phyloP scores from a whole-genome alignment of 2,113 vertebrate genomes.

The Thermophis baileyi region DNA sequence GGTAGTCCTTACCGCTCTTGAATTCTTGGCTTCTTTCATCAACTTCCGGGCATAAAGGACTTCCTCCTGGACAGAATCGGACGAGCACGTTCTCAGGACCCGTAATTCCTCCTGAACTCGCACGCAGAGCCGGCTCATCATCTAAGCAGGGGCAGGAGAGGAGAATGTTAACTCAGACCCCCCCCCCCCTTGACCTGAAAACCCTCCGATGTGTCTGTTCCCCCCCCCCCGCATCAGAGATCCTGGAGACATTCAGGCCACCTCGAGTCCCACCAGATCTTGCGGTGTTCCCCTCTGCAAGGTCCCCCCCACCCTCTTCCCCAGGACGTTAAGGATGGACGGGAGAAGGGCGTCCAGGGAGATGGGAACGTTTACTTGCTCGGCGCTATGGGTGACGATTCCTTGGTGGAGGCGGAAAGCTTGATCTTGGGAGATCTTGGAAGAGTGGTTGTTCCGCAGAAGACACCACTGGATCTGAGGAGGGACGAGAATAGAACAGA shows the following conservation, averaged over 20 bases:
- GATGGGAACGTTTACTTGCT: constrained; percentile 75
- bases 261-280: neutral
- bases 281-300: neutral
- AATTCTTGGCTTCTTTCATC: constrained; percentile 87
- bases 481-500: neutral
- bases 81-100: constrained; percentile 76
- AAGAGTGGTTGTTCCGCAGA: constrained; percentile 88
- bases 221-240: too few species aligned
- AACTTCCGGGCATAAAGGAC: constrained; percentile 82
- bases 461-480: constrained; percentile 85
- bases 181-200: too few species aligned
- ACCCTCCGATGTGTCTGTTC: neutral
- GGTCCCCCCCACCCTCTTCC: neutral
- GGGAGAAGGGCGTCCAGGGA: neutral
- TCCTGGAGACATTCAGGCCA: rapidly evolving
- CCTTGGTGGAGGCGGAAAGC: constrained; percentile 89
- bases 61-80: constrained; percentile 75
- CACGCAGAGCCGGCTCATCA: constrained; percentile 86
- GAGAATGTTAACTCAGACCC: neutral
- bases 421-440: constrained; percentile 85
- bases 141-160: constrained; percentile 42
- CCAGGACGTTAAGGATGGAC: neutral
- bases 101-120: constrained; percentile 84
- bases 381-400: constrained; percentile 86
- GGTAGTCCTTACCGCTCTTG: constrained; percentile 71